A percentile compares a stretch with the other conserved stretches of the same genome.
Conservation (phyloP, 1,140 invertebrate genomes). For the Drosophila orosa region DNA sequence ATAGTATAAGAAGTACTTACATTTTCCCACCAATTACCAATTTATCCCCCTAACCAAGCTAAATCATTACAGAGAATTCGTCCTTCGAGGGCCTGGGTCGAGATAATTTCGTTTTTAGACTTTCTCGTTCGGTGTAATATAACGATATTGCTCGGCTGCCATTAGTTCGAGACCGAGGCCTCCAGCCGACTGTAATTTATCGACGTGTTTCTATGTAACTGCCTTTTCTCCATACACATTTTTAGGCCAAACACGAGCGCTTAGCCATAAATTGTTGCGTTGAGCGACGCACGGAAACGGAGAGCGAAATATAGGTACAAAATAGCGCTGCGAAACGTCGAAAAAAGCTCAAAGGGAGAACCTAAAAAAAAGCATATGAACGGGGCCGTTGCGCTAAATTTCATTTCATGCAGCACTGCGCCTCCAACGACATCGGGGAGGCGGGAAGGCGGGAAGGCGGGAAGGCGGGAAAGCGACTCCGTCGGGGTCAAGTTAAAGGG, state of each 20-base stretch:
- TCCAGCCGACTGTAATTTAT: conserved; percentile 68
- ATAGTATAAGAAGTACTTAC: not conserved
- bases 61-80: not conserved
- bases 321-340: conserved; percentile 7
- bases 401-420: conserved; percentile 76
- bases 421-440: conserved; percentile 23
- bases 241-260: conserved; percentile 70
- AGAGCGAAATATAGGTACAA: conserved; percentile 38
- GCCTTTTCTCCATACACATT: conserved; percentile 49
- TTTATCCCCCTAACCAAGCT: not conserved
- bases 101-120: conserved; percentile 26
- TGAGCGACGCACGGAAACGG: conserved; percentile 49
- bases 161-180: conserved; percentile 59
- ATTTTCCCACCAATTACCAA: not conserved
- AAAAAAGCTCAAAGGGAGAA: conserved; percentile 29
- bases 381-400: conserved; percentile 72
- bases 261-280: conserved; percentile 77
- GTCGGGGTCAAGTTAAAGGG: conserved; percentile 72
- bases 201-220: conserved; percentile 70
- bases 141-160: conserved; percentile 35
- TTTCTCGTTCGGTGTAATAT: conserved; percentile 16
- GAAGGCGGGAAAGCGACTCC: conserved; percentile 21
- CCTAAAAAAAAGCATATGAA: conserved; percentile 28
- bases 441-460: too few species aligned
- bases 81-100: not conserved